Evolutionary conservation across 2,113 vertebrate species (phyloP).

Genomic region (Epinephelus fuscoguttatus): DNA sequence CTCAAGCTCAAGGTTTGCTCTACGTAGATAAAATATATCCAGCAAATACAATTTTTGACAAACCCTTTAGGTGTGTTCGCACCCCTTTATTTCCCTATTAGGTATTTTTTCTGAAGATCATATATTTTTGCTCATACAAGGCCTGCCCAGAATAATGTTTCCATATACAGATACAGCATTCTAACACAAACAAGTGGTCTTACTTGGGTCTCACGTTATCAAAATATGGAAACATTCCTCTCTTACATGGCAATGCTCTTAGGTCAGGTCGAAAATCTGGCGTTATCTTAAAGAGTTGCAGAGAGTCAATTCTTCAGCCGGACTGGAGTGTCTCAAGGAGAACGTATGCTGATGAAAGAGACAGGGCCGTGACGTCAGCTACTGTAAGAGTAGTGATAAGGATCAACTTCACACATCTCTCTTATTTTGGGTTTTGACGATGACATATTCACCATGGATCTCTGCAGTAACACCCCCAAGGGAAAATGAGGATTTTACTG

Average conservation of each 20-base stretch:
- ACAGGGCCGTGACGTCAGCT: background rate
- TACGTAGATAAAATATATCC: background rate
- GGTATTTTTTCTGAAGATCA: background rate
- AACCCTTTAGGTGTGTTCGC: background rate
- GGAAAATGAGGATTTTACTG: background rate
- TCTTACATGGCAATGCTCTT: constrained; percentile 26
- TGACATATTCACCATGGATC: background rate
- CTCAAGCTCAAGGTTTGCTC: background rate
- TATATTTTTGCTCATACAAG: constrained; percentile 21
- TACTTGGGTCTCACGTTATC: background rate
- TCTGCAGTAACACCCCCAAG: background rate
- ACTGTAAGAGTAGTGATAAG: background rate
- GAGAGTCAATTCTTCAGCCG: background rate
- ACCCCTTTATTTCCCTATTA: background rate
- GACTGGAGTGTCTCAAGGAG: constrained; percentile 23
- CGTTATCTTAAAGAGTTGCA: constrained; percentile 31
- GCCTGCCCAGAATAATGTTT: constrained; percentile 4
- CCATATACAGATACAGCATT: constrained; percentile 37
- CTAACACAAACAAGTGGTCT: constrained; percentile 27
- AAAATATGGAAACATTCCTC: constrained; percentile 51
- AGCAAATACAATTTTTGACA: constrained; percentile 6
- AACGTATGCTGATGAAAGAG: background rate
- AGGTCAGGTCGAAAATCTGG: constrained; percentile 32
- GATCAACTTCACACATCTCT: background rate
- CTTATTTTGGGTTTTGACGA: background rate